Percentiles rank a stretch among this genome's conserved stretches.
phyloP scores from a whole-genome alignment of 2,113 vertebrate species.

The Conger conger region DNA sequence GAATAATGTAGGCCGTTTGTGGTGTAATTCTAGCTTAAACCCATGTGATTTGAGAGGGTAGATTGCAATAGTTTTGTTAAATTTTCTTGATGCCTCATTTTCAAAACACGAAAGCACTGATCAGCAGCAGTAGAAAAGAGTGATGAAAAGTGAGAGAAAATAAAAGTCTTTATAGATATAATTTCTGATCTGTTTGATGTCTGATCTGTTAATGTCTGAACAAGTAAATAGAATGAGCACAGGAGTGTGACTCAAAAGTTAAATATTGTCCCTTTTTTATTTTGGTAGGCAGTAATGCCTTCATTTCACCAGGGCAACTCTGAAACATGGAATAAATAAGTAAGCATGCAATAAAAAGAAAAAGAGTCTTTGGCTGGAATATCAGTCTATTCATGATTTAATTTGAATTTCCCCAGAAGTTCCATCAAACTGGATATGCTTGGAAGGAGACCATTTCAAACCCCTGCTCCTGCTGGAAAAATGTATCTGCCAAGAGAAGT shows the following conservation, averaged over 20 bases:
- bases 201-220: constrained; percentile 5
- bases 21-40: background rate
- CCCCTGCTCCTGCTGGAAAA: constrained; percentile 38
- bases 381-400: constrained; percentile 31
- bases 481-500: constrained; percentile 33
- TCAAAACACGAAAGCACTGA: background rate
- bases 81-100: background rate
- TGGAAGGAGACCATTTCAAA: constrained; percentile 19
- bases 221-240: constrained; percentile 7
- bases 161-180: background rate
- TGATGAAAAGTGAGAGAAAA: too few relatives aligned
- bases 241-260: constrained; percentile 16
- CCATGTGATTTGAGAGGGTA: background rate
- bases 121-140: background rate
- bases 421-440: constrained; percentile 37
- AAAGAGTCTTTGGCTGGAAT: constrained; percentile 10
- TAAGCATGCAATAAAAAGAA: constrained; percentile 25
- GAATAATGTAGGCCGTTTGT: background rate
- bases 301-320: constrained; percentile 15
- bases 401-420: constrained; percentile 43
- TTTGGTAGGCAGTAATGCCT: background rate
- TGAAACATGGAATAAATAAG: constrained; percentile 35
- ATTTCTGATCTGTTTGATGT: background rate
- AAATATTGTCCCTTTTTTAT: constrained; percentile 24
- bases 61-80: background rate